These are phyloP conservation scores for Euura saliciscinereae DNA, from an alignment of 1,140 invertebrate species.

Conservation along the genomic window DNA sequence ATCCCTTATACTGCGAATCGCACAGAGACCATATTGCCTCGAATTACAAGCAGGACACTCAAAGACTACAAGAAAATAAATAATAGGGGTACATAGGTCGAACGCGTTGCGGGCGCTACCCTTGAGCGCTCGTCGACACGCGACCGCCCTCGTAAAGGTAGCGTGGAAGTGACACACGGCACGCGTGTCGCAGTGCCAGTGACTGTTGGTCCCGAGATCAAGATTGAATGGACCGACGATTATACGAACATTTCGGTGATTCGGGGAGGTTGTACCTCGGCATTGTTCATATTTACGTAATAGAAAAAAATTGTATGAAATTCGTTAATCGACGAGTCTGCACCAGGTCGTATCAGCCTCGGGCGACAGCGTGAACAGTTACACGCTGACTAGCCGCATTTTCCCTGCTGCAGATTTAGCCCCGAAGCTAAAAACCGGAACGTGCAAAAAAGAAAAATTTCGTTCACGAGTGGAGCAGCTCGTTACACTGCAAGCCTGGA, in stretches of 20 bases:
- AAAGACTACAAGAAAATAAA: conserved; percentile 4
- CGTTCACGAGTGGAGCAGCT: too few relatives aligned
- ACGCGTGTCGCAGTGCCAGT: conserved; percentile 46
- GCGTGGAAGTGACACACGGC: conserved; percentile 52
- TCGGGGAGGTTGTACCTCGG: not conserved
- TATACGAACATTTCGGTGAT: not conserved
- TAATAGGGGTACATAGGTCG: not conserved
- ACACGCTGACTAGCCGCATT: not conserved
- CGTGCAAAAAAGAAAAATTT: not conserved
- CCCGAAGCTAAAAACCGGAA: not conserved
- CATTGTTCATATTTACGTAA: not conserved
- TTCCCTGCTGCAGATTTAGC: not conserved
- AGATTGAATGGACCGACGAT: not conserved
- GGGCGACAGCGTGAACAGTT: not conserved
- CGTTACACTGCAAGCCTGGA: not conserved
- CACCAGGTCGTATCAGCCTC: not conserved
- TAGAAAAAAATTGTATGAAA: not conserved
- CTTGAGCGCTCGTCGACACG: conserved; percentile 47
- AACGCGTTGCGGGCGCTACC: not conserved
- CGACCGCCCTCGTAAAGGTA: conserved; percentile 50
- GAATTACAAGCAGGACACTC: not conserved
- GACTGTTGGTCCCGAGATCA: not conserved
- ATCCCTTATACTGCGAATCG: not conserved
- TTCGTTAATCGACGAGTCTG: conserved; percentile 2
- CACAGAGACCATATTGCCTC: not conserved